A percentile compares a stretch with the other conserved stretches of the same genome.
phyloP scores from a whole-genome alignment of 1,140 invertebrate species.

The Aricia agestis region DNA sequence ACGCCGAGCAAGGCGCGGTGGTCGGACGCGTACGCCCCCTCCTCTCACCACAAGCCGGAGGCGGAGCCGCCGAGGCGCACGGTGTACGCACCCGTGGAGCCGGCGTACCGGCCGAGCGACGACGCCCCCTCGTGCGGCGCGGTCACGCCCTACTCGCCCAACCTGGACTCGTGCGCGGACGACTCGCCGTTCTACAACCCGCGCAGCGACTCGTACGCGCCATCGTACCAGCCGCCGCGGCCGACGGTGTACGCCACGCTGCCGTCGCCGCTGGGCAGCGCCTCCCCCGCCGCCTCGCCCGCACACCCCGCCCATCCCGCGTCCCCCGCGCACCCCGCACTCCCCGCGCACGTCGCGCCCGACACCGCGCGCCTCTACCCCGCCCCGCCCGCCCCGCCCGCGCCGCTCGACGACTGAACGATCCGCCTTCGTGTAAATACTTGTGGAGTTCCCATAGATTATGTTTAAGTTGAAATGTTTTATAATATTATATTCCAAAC shows the following conservation, averaged over 20 bases:
- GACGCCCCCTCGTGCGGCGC: slow-evolving; percentile 68
- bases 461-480: slow-evolving; percentile 72
- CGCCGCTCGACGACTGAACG: slow-evolving; percentile 54
- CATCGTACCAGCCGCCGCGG: slow-evolving; percentile 66
- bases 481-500: slow-evolving; percentile 66
- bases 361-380: slow-evolving; percentile 19
- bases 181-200: slow-evolving; percentile 75
- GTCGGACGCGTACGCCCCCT: slow-evolving; percentile 72
- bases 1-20: slow-evolving; percentile 73
- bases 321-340: slow-evolving; percentile 48
- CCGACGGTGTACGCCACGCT: slow-evolving; percentile 71
- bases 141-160: slow-evolving; percentile 68
- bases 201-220: slow-evolving; percentile 69
- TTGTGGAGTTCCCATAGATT: slow-evolving; percentile 62
- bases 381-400: slow-evolving; percentile 51
- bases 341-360: slow-evolving; percentile 42
- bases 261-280: slow-evolving; percentile 57
- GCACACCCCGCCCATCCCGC: slow-evolving; percentile 53
- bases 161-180: slow-evolving; percentile 61
- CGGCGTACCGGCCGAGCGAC: slow-evolving; percentile 75
- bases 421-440: slow-evolving; percentile 67
- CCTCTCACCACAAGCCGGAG: slow-evolving; percentile 62
- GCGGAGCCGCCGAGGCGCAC: slow-evolving; percentile 73
- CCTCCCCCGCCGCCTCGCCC: slow-evolving; percentile 54
- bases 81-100: slow-evolving; percentile 77